phyloP scores from a whole-genome alignment of 2,797 vertebrate species.

The Phrynocephalus forsythii region DNA sequence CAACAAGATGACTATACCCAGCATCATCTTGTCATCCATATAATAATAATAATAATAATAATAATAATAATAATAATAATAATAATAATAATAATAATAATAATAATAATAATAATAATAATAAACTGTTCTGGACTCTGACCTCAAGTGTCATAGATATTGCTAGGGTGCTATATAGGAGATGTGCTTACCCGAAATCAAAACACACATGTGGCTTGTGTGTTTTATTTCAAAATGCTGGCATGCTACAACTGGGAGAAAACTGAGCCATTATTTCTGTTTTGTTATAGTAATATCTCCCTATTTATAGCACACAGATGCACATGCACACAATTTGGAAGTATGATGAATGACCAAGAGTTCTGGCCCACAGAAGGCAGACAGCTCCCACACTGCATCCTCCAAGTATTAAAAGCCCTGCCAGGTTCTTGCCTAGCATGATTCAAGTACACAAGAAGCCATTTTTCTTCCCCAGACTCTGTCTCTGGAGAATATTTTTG shows the following conservation, averaged over 20 bases:
- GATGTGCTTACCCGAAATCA: neutral
- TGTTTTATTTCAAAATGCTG: neutral
- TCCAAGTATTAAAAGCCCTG: neutral
- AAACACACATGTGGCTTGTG: neutral
- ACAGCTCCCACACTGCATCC: neutral
- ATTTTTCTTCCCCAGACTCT: neutral
- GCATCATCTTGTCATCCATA: too few relatives aligned
- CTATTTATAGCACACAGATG: neutral
- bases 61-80: too few relatives aligned
- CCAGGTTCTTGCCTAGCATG: neutral
- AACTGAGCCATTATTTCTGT: neutral
- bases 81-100: too few relatives aligned
- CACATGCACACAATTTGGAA: neutral
- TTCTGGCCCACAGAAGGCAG: neutral
- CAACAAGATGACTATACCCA: too few relatives aligned
- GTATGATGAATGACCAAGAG: neutral
- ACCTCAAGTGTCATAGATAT: too few relatives aligned
- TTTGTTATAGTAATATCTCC: neutral
- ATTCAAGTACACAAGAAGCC: neutral
- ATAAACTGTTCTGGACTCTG: too few relatives aligned
- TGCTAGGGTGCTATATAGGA: too few relatives aligned
- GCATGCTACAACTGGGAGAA: neutral
- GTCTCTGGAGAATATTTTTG: too few relatives aligned
- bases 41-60: too few relatives aligned
- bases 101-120: too few relatives aligned